Evolutionary conservation across 1,140 invertebrate genomes (phyloP).

Genomic region (Zaprionus vittiger): DNA sequence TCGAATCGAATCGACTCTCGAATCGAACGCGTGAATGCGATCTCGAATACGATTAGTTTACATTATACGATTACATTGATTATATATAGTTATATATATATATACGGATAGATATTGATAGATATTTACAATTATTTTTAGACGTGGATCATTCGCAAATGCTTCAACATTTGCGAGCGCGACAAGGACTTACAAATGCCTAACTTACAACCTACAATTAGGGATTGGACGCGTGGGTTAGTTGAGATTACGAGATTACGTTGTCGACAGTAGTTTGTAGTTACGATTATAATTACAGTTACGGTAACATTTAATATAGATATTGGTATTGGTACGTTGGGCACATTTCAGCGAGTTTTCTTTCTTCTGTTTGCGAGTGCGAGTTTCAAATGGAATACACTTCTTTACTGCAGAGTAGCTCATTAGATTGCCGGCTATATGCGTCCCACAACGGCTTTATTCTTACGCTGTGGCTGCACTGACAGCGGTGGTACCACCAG

Average conservation of each 20-base stretch:
- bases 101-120: constrained; percentile 22
- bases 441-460: constrained; percentile 85
- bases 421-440: constrained; percentile 47
- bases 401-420: constrained; percentile 22
- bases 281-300: constrained; percentile 14
- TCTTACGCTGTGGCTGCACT: constrained; percentile 91
- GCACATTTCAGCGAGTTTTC: constrained; percentile 36
- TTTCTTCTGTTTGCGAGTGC: constrained; percentile 23
- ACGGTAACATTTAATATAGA: constrained; percentile 6
- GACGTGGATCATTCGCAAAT: constrained; percentile 51
- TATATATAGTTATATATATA: constrained; percentile 13
- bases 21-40: constrained; percentile 58
- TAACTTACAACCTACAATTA: constrained; percentile 54
- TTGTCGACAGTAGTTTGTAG: constrained; percentile 41
- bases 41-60: constrained; percentile 66
- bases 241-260: constrained; percentile 68
- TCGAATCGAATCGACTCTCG: constrained; percentile 44
- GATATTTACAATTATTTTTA: constrained; percentile 66
- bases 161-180: constrained; percentile 66
- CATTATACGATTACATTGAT: constrained; percentile 54
- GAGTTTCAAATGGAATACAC: constrained; percentile 65
- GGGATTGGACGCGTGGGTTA: constrained; percentile 60
- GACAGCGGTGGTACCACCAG: constrained; percentile 91
- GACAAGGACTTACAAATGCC: constrained; percentile 51
- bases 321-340: constrained; percentile 21